Evolutionary conservation across 2,888 invertebrate species (phyloP).

Genomic region (Balanococcus diminutus): DNA sequence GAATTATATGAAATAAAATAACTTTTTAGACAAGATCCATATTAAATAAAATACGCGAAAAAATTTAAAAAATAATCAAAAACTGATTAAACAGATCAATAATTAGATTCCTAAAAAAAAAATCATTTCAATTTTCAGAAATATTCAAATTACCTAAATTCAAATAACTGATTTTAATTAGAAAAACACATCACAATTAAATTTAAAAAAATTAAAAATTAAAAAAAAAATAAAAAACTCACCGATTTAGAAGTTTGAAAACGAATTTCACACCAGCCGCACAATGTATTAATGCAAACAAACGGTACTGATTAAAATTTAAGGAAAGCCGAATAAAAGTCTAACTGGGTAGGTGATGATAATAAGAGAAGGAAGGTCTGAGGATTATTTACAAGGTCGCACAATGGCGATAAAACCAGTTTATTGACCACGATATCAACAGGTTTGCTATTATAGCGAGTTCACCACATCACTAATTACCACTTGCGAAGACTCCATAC

Average conservation of each 20-base stretch:
- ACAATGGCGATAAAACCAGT: conserved; percentile 10
- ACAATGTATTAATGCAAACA: neutral
- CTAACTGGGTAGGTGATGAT: neutral
- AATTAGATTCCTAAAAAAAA: neutral
- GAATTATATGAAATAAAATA: no score
- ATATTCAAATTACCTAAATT: neutral
- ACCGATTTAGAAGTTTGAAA: neutral
- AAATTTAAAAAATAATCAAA: neutral
- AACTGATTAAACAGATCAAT: neutral
- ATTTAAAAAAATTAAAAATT: neutral
- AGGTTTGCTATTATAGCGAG: conserved; percentile 22
- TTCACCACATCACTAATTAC: conserved; percentile 6
- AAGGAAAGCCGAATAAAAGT: neutral
- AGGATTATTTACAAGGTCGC: conserved; percentile 37
- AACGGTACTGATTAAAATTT: conserved; percentile 9
- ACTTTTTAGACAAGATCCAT: no score
- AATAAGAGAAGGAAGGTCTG: conserved; percentile 4
- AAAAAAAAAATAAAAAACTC: neutral
- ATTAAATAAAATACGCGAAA: neutral
- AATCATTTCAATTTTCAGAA: neutral
- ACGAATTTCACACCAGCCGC: neutral
- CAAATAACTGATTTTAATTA: neutral
- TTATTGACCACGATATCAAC: conserved; percentile 41
- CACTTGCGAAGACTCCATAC: neutral
- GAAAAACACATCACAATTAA: neutral